These are phyloP conservation scores for Junco hyemalis DNA, from an alignment of 2,113 vertebrate species.

Conservation along the genomic window DNA sequence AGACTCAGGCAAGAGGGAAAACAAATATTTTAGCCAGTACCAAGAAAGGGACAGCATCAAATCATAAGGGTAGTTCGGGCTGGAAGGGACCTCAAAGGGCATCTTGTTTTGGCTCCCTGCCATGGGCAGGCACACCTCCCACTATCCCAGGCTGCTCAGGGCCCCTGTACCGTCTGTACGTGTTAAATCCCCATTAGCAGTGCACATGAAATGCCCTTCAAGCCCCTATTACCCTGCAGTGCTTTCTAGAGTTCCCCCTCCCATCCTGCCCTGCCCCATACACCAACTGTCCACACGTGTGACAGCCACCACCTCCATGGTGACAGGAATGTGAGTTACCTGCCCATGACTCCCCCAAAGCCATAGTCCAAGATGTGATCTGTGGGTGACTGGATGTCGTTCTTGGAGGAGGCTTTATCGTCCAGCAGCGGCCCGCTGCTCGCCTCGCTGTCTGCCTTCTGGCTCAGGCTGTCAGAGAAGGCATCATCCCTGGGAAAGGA, in stretches of 20 bases:
- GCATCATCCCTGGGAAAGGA: slow-evolving; percentile 88
- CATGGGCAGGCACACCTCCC: neutral
- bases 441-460: slow-evolving; percentile 97
- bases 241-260: neutral
- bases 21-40: neutral
- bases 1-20: neutral
- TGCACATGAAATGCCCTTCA: neutral
- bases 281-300: neutral
- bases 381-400: slow-evolving; percentile 90
- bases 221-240: neutral
- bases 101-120: neutral
- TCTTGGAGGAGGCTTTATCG: slow-evolving; percentile 94
- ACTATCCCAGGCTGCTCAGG: neutral
- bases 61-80: neutral
- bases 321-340: slow-evolving; percentile 70
- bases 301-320: neutral
- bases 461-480: slow-evolving; percentile 96
- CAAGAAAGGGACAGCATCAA: neutral
- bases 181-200: neutral
- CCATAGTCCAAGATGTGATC: slow-evolving; percentile 90
- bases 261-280: neutral
- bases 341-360: slow-evolving; percentile 92
- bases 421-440: slow-evolving; percentile 95
- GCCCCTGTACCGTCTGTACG: neutral
- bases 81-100: neutral